phyloP scores from a whole-genome alignment of 1,140 invertebrate genomes.

The Psix sp. region DNA sequence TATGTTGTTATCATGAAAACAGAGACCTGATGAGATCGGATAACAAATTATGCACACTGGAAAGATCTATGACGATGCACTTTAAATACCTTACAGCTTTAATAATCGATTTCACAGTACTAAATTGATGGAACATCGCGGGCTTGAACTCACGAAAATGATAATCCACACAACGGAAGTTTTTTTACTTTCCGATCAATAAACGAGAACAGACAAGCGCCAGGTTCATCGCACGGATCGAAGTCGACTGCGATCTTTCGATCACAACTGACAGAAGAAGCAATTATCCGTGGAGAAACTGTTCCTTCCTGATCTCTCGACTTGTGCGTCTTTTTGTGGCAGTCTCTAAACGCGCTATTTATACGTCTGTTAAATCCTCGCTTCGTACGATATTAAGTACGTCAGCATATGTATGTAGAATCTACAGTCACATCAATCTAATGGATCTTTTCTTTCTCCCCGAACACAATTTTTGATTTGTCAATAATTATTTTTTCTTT shows the following conservation, averaged over 20 bases:
- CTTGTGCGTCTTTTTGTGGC: constrained; percentile 63
- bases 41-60: too few relatives aligned
- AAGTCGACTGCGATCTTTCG: constrained; percentile 25
- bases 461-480: too few relatives aligned
- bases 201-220: not conserved
- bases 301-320: constrained; percentile 62
- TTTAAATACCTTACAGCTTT: too few relatives aligned
- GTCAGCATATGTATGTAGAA: constrained; percentile 54
- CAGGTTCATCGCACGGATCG: constrained; percentile 38
- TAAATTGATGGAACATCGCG: too few relatives aligned
- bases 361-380: constrained; percentile 68
- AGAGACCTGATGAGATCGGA: too few relatives aligned
- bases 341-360: constrained; percentile 71
- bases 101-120: too few relatives aligned
- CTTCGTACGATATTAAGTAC: constrained; percentile 59
- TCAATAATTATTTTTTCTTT: too few relatives aligned
- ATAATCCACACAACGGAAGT: not conserved
- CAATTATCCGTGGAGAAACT: constrained; percentile 45
- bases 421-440: constrained; percentile 28
- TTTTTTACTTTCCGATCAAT: constrained; percentile 3
- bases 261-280: constrained; percentile 53
- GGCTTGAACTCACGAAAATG: too few relatives aligned
- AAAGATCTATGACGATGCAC: too few relatives aligned
- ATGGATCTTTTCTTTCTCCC: not conserved
- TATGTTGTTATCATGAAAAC: too few relatives aligned